Conservation (phyloP, 2,888 invertebrate genomes). For the Thereva unica region DNA sequence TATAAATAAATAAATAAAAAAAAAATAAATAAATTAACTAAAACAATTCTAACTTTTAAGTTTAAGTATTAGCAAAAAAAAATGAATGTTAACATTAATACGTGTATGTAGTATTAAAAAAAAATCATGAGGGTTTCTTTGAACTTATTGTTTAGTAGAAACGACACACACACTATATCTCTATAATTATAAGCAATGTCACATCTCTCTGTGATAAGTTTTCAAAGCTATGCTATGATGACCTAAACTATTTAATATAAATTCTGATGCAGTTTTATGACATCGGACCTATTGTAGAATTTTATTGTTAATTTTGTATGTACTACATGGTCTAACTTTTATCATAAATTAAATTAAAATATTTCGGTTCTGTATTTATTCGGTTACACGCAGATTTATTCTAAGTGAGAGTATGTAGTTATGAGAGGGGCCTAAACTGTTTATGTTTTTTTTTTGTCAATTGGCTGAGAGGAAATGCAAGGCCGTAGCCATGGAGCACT, state of each 20-base stretch:
- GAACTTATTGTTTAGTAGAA: slow-evolving; percentile 24
- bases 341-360: no score
- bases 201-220: slow-evolving; percentile 35
- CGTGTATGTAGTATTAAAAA: slow-evolving; percentile 31
- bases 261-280: slow-evolving; percentile 31
- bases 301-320: no score
- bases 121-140: slow-evolving; percentile 25
- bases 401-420: no score
- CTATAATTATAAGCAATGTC: slow-evolving; percentile 26
- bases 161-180: slow-evolving; percentile 14
- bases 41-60: not conserved
- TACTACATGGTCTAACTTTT: no score
- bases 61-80: not conserved
- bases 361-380: no score
- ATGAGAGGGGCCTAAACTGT: no score
- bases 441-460: no score
- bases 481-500: no score
- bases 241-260: slow-evolving; percentile 31
- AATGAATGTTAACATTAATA: slow-evolving; percentile 28
- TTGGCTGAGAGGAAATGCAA: no score
- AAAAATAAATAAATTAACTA: slow-evolving; percentile 9
- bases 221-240: slow-evolving; percentile 31
- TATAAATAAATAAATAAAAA: slow-evolving; percentile 19
- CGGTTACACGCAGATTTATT: no score
- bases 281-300: slow-evolving; percentile 8